Base-by-base conservation (phyloP, 2,797 vertebrate species). In the Clarias platycephalus region DNA sequence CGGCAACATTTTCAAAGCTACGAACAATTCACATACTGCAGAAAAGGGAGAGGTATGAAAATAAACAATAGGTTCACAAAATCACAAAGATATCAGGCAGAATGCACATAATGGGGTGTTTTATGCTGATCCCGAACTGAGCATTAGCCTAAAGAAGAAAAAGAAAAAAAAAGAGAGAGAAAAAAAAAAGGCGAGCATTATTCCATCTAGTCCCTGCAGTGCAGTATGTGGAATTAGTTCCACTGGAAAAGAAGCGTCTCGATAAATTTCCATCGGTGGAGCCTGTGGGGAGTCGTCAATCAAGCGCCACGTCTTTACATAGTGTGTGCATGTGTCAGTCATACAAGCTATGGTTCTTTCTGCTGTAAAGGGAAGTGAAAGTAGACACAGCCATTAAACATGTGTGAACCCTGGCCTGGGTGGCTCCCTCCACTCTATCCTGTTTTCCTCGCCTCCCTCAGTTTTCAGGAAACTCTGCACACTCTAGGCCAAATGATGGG, bases 341-440 rank as follows among this genome's bases (percentile, higher is more conserved):
- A 68, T 63, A 83, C 71, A 83, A 70, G 67, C 82, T 76, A 60
- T 1, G 18, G n/a, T 57, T 81, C 79, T 83, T 86, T 76, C 40
- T 31, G 7, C 57, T 87, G 71, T 83, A 84, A 76, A 55, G 55
- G 86, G 84, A 90, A 89, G 83, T 81, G 62, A 90, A 78, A 75
- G 40, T n/a, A 63, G 66, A 72, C 44, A 26, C 63, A 60, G 63
- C 57, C 49, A 72, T 34, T 40, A 88, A 82, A 66, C 55, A 72
- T 24, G 10, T 55, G 85, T 78, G 82, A 87, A 72, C 79, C 85
- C 76, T 66, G 34, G 20, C 78, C 87, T 86, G 88, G 90, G 89
- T 86, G 89, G 86, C 80, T 74, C 58, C 55, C 60, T 75, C 20
- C 57, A 77, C 80, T 70, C 86, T 84, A 83, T 89, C 76, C 86